Conservation (phyloP, 1,140 invertebrate genomes). For the Pollicipes pollicipes region DNA sequence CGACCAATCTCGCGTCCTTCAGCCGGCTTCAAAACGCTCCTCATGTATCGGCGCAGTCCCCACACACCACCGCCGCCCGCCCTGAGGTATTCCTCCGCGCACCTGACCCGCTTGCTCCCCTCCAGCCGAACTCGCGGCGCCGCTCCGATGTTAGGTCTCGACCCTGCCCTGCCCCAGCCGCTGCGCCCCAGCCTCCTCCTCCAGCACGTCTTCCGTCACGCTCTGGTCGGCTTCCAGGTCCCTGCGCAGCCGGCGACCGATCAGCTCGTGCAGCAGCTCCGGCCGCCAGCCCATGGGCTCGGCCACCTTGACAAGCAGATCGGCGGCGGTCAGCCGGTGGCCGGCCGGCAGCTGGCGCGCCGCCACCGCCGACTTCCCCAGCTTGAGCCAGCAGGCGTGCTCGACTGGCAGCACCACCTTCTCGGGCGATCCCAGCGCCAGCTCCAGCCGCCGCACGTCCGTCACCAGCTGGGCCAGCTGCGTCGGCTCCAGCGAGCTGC, state of each 20-base stretch:
- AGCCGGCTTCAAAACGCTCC: too few species aligned
- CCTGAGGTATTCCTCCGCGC: too few species aligned
- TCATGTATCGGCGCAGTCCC: too few species aligned
- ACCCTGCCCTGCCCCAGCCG: too few species aligned
- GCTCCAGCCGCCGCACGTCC: conserved; percentile 40
- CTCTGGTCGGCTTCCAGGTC: neutral
- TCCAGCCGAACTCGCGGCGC: too few species aligned
- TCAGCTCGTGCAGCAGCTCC: conserved; percentile 13
- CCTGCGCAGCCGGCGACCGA: conserved; percentile 11
- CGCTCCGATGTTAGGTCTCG: too few species aligned
- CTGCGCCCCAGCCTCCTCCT: neutral
- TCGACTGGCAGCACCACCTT: conserved; percentile 41
- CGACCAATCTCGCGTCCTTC: too few species aligned
- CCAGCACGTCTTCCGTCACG: neutral
- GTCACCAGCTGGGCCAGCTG: conserved; percentile 40
- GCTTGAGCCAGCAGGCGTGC: conserved; percentile 42
- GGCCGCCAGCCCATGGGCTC: conserved; percentile 17
- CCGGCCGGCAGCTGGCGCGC: conserved; percentile 36
- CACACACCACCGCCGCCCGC: too few species aligned
- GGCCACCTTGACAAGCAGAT: conserved; percentile 53
- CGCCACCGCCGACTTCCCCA: conserved; percentile 55
- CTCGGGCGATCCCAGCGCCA: conserved; percentile 36
- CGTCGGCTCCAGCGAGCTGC: conserved; percentile 43
- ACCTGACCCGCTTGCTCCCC: too few species aligned
- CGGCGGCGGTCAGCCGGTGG: conserved; percentile 31